Evolutionary conservation across 2,797 vertebrate species (phyloP).

Genomic region (Cossypha polioptera): DNA sequence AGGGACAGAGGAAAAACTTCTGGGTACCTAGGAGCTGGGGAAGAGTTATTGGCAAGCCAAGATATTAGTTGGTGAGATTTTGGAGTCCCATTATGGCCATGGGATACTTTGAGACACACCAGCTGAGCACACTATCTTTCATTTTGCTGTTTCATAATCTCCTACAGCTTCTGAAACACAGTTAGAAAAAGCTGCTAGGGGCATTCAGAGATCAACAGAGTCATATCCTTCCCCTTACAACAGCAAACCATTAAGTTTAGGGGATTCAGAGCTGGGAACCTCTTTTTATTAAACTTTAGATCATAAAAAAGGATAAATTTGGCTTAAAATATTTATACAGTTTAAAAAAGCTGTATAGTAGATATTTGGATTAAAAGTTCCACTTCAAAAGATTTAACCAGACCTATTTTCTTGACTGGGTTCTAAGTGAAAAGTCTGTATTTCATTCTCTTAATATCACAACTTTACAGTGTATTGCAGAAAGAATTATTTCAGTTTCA

Average conservation of each 20-base stretch:
- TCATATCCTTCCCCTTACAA: not conserved
- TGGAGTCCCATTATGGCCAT: not conserved
- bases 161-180: not conserved
- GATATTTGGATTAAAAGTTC: not conserved
- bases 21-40: accelerated
- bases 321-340: not conserved
- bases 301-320: not conserved
- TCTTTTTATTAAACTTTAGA: not conserved
- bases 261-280: not conserved
- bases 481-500: not conserved
- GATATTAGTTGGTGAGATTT: not conserved
- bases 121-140: not conserved
- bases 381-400: not conserved
- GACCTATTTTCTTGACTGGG: not conserved
- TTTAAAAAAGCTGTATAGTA: not conserved
- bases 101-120: not conserved
- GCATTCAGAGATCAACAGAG: not conserved
- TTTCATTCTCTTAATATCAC: not conserved
- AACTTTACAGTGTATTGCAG: not conserved
- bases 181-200: not conserved
- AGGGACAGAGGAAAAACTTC: not conserved
- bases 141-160: not conserved
- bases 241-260: not conserved
- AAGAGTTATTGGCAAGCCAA: not conserved
- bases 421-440: not conserved